Conservation (phyloP, 2,888 invertebrate species). For the Malthinus seriepunctatus region DNA sequence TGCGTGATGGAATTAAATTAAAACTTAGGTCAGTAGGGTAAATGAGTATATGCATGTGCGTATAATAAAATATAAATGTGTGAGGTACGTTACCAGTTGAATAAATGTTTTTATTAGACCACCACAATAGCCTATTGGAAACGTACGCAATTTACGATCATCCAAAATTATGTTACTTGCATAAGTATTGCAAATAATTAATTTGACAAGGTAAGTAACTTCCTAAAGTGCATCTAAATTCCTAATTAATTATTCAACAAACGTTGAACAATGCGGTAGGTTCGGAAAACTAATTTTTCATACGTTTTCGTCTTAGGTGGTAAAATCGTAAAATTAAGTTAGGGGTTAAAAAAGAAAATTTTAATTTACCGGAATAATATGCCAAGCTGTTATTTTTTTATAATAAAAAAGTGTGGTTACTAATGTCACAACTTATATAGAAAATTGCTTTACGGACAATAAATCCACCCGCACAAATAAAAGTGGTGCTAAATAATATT, state of each 20-base stretch:
- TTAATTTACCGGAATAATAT: not conserved
- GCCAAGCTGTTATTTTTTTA: slow-evolving; percentile 1
- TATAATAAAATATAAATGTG: not conserved
- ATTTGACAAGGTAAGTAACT: slow-evolving; percentile 37
- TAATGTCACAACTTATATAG: slow-evolving; percentile 1
- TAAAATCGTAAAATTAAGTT: not conserved
- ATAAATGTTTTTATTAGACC: slow-evolving; percentile 45
- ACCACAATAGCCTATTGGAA: slow-evolving; percentile 43
- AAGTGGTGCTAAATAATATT: not conserved
- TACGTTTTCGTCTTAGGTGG: slow-evolving; percentile 35
- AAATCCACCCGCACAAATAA: slow-evolving; percentile 24
- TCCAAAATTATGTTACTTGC: slow-evolving; percentile 40
- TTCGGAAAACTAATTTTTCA: slow-evolving; percentile 37
- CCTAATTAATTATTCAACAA: slow-evolving; percentile 34
- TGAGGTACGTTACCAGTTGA: slow-evolving; percentile 38
- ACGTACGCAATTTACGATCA: slow-evolving; percentile 48
- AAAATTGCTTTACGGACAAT: slow-evolving; percentile 34
- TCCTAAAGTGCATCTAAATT: slow-evolving; percentile 33
- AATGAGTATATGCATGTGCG: slow-evolving; percentile 15
- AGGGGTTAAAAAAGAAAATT: not conserved
- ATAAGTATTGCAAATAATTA: slow-evolving; percentile 52
- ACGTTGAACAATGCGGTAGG: slow-evolving; percentile 43
- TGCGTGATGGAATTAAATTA: not conserved
- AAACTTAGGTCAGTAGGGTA: slow-evolving; percentile 26
- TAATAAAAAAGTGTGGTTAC: slow-evolving; percentile 1